Evolutionary conservation across 2,888 invertebrate genomes (phyloP), one percentile per base, ranked within the genome.

Genomic region (Apoderus coryli): DNA sequence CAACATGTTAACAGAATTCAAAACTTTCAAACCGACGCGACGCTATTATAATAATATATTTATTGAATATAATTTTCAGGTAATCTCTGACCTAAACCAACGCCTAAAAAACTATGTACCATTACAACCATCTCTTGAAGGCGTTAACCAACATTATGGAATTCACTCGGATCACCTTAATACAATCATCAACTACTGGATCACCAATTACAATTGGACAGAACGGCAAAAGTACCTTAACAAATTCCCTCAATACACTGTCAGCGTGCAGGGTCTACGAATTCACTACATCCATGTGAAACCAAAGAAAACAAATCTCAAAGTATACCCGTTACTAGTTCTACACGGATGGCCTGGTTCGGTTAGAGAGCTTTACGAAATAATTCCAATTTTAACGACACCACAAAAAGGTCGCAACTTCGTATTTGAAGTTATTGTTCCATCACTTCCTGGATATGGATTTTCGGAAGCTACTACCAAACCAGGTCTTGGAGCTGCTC

Each of bases 291-390:
- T 53, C n/a, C 75, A 71, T 41, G 64, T 67, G 1, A 74, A 72
- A 52, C 71, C 72, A 1, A 35, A 32, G 14, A 12, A 34, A 14
- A 36, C 37, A 4, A 32, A 36, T 19, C 19, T 24, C 41, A 64
- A 64, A 44, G 63, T 71, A 1, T 42, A 76, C 1, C 80, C 84
- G 0, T 45, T 85, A 1, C 54, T 84, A 3, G 43, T 90, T 25
- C 56, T 80, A 10, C 89, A 92, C 51, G 90, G 90, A 22, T 90
- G 90, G 90, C 88, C 89, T 0, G 85, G 88, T 1, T 82, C 81
- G 0, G 66, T 86, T 2, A 62, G 75, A 9, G 89, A 90, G 58
- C 88, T 86, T 56, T 76, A 78, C 47, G 72, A 74, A 31, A 56
- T 81, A 0, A 73, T 82, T 29, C 80, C 81, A 0, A 49, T 69